phyloP scores from a whole-genome alignment of 2,888 invertebrate genomes.

The Phoronis australis region DNA sequence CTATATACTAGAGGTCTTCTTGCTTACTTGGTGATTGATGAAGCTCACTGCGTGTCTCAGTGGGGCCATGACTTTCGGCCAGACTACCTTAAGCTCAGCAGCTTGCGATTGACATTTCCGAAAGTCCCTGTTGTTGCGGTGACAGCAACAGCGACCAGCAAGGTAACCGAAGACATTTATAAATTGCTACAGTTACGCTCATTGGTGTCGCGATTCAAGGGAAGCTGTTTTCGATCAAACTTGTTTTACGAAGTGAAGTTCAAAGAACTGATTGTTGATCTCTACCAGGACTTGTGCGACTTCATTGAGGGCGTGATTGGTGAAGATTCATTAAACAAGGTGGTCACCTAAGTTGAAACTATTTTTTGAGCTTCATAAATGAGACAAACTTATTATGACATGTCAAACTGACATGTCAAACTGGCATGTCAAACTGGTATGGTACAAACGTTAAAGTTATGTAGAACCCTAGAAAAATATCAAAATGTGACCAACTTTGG shows the following conservation, averaged over 20 bases:
- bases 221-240: constrained; percentile 72
- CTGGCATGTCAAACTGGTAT: no score
- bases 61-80: constrained; percentile 98
- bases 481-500: no score
- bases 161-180: constrained; percentile 40
- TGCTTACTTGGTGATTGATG: constrained; percentile 89
- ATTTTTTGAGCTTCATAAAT: no score
- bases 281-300: constrained; percentile 68
- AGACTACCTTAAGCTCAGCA: constrained; percentile 84
- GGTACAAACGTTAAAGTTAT: no score
- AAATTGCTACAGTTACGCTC: constrained; percentile 5
- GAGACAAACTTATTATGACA: no score
- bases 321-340: no score
- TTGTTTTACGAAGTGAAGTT: constrained; percentile 90
- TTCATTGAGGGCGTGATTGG: constrained; percentile 38
- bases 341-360: no score
- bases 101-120: constrained; percentile 59
- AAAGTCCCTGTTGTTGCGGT: constrained; percentile 79
- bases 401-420: no score
- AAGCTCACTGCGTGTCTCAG: constrained; percentile 74
- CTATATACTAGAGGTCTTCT: constrained; percentile 72
- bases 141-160: constrained; percentile 83
- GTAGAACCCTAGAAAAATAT: no score
- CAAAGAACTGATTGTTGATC: constrained; percentile 74
- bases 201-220: constrained; percentile 68